Evolutionary conservation across 2,888 invertebrate species (phyloP), one percentile per base, ranked within the genome.

Genomic region (Noctua pronuba): DNA sequence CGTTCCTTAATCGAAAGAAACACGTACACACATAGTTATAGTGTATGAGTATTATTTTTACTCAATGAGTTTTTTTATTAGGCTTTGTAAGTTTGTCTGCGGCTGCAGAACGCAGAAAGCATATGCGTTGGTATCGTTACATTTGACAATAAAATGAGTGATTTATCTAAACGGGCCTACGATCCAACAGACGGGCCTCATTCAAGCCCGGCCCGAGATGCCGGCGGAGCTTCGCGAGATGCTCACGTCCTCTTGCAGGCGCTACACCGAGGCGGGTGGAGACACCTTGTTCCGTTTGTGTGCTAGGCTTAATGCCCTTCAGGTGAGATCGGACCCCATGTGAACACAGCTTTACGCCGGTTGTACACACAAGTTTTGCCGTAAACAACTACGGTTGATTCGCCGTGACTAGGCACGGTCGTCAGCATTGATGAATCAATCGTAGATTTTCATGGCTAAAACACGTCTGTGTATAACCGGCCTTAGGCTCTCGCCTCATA

Each of bases 271-370:
- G 18, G 89, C 92, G 11, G 94, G 94, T 79, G 89, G 87, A 24
- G 90, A 93, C 76, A 92, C 95, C 0, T 97, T 98, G 0, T 97
- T 98, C 88, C 94, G 97, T 10, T 97, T 98, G 77, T 97, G 98
- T 88, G 97, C 97, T 35, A 97, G 98, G 31, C 95, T 99, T 74
- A 98, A 97, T 90, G 97, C 98, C 44, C 60, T 86, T 4, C 73
- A 86, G 86, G 86, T 86, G 78, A 82, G 71, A 66, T 67, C 58
- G 75, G 75, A 44, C 24, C 28, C 28, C 46, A 35, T 75, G 64
- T 55, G 31, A 68, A 64, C 49, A n/a, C 52, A 69, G 68, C 80
- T 75, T 74, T 41, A 41, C 7, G 65, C 16, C 16, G 65, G 7
- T 38, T 65, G n/a, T 38, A 64, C 64, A 65, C 64, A 65, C 41